phyloP scores from a whole-genome alignment of 1,140 invertebrate genomes.

The Akabosia matsudoensis region DNA sequence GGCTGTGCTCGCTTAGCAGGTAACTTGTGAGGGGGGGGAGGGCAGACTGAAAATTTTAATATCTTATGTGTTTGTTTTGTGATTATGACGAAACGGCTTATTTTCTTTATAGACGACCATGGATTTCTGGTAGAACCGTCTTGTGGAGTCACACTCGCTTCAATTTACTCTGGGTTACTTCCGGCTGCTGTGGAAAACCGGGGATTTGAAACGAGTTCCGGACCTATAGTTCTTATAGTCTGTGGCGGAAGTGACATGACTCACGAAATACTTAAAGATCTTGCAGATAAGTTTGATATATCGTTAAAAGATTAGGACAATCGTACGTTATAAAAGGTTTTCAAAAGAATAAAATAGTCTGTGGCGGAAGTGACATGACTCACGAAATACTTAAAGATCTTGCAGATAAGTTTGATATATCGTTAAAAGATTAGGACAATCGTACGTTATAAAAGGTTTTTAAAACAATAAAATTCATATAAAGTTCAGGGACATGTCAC shows the following conservation, averaged over 20 bases:
- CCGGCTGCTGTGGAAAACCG: constrained; percentile 43
- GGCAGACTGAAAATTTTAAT: too few species aligned
- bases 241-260: constrained; percentile 56
- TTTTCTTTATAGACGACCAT: constrained; percentile 51
- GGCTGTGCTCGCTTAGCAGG: constrained; percentile 55
- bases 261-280: constrained; percentile 44
- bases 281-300: constrained; percentile 20
- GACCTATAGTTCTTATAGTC: constrained; percentile 55
- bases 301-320: background rate
- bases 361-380: constrained; percentile 55
- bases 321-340: too few species aligned
- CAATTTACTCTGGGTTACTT: constrained; percentile 47
- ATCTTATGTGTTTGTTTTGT: too few species aligned
- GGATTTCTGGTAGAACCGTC: constrained; percentile 56
- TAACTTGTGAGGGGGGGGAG: too few species aligned
- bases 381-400: constrained; percentile 44
- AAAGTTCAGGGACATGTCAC: background rate
- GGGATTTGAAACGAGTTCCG: constrained; percentile 38
- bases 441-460: too few species aligned
- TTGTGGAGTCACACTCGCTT: constrained; percentile 56
- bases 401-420: constrained; percentile 15
- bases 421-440: constrained; percentile 1
- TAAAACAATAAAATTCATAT: constrained; percentile 47
- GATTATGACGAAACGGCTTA: background rate
- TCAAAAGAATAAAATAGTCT: constrained; percentile 53